These are phyloP conservation scores for Brachypteracias leptosomus DNA, from an alignment of 2,113 vertebrate genomes.

Conservation along the genomic window DNA sequence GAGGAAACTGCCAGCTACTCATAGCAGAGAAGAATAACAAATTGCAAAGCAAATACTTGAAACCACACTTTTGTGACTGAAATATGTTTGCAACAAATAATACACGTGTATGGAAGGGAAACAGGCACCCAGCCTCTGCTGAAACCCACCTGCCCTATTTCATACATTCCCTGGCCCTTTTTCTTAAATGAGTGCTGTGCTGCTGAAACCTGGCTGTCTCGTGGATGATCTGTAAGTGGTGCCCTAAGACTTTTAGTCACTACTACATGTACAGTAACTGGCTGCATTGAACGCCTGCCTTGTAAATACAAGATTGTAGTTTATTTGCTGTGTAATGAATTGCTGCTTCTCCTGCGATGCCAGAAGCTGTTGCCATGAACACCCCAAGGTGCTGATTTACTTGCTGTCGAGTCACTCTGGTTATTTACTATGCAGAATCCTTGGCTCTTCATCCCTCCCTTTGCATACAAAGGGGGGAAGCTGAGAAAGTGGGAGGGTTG, in stretches of 20 bases:
- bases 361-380: not conserved
- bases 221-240: not conserved
- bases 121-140: not conserved
- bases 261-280: not conserved
- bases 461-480: not conserved
- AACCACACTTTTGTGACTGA: not conserved
- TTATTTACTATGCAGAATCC: not conserved
- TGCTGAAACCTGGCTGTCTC: not conserved
- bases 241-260: not conserved
- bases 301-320: not conserved
- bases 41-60: not conserved
- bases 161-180: not conserved
- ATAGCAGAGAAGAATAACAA: not conserved
- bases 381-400: not conserved
- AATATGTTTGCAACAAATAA: not conserved
- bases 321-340: constrained; percentile 2
- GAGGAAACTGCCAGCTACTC: not conserved
- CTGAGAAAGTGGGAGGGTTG: not conserved
- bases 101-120: not conserved
- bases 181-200: not conserved
- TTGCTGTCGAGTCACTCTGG: not conserved
- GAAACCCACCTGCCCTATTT: not conserved
- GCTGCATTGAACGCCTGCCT: not conserved
- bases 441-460: not conserved
- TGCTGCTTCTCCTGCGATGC: not conserved